Base-by-base conservation (phyloP, 2,888 invertebrate species). In the Pandemis heparana region DNA sequence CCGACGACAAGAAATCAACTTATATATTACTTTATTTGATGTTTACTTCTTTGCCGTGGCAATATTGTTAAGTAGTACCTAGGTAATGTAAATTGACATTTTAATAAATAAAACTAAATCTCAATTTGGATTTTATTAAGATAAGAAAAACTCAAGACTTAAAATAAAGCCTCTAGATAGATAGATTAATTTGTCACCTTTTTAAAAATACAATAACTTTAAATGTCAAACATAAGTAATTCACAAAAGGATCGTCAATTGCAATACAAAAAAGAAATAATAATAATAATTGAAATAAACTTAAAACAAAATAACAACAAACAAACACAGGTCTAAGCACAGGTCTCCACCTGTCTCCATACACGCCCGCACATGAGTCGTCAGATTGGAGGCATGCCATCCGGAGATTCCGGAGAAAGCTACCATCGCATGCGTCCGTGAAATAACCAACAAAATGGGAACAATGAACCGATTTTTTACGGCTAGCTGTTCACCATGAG, bases 381-480 rank as follows among this genome's bases (percentile, higher is more conserved):
- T 32, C 18, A 64, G 14, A 64, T 12, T 5, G 7, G 32, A 64
- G 48, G 14, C 48, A 18, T 41, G 63, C 23, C 23, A 46, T 46
- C 48, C 23, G 38, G 63, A 63, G 63, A 43, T 23, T 46, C 48
- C 23, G 38, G 63, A 63, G 63, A 43, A 62, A 48, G 64, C 64
- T 7, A 23, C 12, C 9, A 9, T 60, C n/a, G 32, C 64, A n/a
- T 48, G 64, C 4, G 64, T 48, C 46, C 23, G 64, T 32, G 46
- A 64, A 48, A 23, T 64, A 14, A 39, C 64, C 64, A 12, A 18
- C n/a, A 4, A 48, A 60, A 16, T 48, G 64, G 48, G 64, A 64
- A 48, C 64, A 64, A 64, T 48, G 48, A 64, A 64, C 64, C 64
- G 48, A 32, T 48, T 32, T 64, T 64, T 46, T 32, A 43, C 64